A percentile compares a stretch with the other conserved stretches of the same genome.
phyloP scores from a whole-genome alignment of 2,797 vertebrate genomes.

The Pangasius macronema region DNA sequence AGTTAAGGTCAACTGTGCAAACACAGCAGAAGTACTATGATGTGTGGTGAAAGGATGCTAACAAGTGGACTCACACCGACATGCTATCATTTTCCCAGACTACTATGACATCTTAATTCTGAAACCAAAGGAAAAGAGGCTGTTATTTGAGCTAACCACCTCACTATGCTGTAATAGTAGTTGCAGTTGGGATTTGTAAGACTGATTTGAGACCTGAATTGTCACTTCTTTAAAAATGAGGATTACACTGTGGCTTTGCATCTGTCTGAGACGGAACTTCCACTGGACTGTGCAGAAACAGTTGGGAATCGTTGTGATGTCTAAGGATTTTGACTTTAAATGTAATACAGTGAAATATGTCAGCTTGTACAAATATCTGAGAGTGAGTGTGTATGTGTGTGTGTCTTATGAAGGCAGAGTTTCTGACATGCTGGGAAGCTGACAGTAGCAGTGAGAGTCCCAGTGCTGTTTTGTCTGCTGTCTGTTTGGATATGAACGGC shows the following conservation, averaged over 20 bases:
- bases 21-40: slow-evolving; percentile 41
- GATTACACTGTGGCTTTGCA: background rate
- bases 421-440: slow-evolving; percentile 41
- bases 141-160: slow-evolving; percentile 12
- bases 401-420: slow-evolving; percentile 1
- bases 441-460: slow-evolving; percentile 45
- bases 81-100: slow-evolving; percentile 38
- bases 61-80: slow-evolving; percentile 35
- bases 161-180: background rate
- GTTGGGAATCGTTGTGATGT: background rate
- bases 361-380: slow-evolving; percentile 2
- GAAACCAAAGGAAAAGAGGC: background rate
- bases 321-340: slow-evolving; percentile 8
- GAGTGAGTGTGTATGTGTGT: slow-evolving; percentile 2
- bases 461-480: slow-evolving; percentile 41
- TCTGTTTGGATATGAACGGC: slow-evolving; percentile 45
- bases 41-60: slow-evolving; percentile 21
- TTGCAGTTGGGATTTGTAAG: slow-evolving; percentile 2
- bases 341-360: slow-evolving; percentile 32
- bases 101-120: slow-evolving; percentile 40
- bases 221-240: slow-evolving; percentile 14
- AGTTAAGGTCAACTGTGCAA: slow-evolving; percentile 48
- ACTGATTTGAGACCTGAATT: slow-evolving; percentile 34
- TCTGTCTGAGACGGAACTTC: background rate
- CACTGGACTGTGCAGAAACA: slow-evolving; percentile 7